A percentile compares a stretch with the other conserved stretches of the same genome.
phyloP scores from a whole-genome alignment of 2,113 vertebrate species.

The Trogon melanurus region DNA sequence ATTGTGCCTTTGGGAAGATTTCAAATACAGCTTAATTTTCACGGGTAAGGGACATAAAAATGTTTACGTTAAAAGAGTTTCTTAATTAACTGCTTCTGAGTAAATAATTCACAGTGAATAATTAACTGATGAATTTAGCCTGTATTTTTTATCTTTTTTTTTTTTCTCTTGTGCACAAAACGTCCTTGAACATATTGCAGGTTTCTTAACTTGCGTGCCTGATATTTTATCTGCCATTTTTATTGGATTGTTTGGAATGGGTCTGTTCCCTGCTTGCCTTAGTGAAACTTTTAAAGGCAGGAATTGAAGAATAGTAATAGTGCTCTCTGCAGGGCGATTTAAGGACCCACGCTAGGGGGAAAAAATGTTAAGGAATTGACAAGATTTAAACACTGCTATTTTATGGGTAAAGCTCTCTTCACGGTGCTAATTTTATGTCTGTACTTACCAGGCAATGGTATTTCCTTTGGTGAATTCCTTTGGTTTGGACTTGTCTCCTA shows the following conservation, averaged over 20 bases:
- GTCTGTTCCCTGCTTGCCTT: not conserved
- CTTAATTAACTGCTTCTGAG: constrained; percentile 56
- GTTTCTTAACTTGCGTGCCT: constrained; percentile 36
- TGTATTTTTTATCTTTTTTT: not conserved
- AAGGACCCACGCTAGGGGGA: not conserved
- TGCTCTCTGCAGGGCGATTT: constrained; percentile 21
- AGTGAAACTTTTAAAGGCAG: constrained; percentile 7
- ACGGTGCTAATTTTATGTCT: not conserved
- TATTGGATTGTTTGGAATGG: constrained; percentile 11
- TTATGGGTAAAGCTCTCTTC: not conserved
- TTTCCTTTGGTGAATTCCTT: constrained; percentile 7
- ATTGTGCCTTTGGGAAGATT: not conserved
- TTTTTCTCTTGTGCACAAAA: not conserved
- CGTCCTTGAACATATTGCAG: constrained; percentile 34
- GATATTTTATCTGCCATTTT: constrained; percentile 51
- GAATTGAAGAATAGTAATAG: not conserved
- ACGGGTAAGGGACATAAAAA: not conserved
- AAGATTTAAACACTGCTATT: not conserved
- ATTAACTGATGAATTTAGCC: constrained; percentile 26
- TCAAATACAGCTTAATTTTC: not conserved
- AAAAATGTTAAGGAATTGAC: not conserved
- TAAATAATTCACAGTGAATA: constrained; percentile 64
- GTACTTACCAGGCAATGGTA: not conserved
- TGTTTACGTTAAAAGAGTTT: not conserved
- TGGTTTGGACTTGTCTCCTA: not conserved